phyloP scores from a whole-genome alignment of 92 coral and sea anemone genomes.

The Anthopleura xanthogrammica region DNA sequence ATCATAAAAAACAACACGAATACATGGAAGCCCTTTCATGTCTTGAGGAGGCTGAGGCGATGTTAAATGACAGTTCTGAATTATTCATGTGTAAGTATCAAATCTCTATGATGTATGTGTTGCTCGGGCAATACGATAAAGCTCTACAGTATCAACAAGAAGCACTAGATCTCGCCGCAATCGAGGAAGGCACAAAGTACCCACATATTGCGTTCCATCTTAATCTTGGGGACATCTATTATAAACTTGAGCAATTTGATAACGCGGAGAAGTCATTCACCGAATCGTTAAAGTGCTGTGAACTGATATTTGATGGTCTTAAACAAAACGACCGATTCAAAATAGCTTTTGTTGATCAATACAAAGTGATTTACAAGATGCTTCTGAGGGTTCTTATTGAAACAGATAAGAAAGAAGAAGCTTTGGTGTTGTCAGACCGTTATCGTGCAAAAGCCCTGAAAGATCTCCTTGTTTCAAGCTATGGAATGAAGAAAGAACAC shows the following conservation, averaged over 20 bases:
- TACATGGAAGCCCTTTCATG: too few species aligned
- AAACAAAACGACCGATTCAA: background rate
- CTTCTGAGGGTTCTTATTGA: background rate
- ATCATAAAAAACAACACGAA: too few species aligned
- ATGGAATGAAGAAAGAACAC: background rate
- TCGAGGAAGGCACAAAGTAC: too few species aligned
- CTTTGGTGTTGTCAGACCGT: background rate
- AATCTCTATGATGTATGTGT: too few species aligned
- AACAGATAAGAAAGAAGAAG: background rate
- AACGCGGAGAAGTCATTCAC: background rate
- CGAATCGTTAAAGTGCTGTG: background rate
- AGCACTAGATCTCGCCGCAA: too few species aligned
- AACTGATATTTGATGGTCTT: background rate
- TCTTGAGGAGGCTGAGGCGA: too few species aligned
- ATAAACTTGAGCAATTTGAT: background rate
- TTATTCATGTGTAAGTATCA: too few species aligned
- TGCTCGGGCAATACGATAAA: background rate
- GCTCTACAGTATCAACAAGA: too few species aligned
- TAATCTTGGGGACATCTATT: background rate
- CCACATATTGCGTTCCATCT: background rate
- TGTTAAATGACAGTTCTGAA: too few species aligned
- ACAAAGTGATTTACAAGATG: background rate
- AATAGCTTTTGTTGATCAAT: background rate
- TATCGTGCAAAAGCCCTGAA: constrained; percentile 3
- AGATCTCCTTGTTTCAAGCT: constrained; percentile 8